Evolutionary conservation across 2,797 vertebrate genomes (phyloP).

Genomic region (Poeciliopsis infans): DNA sequence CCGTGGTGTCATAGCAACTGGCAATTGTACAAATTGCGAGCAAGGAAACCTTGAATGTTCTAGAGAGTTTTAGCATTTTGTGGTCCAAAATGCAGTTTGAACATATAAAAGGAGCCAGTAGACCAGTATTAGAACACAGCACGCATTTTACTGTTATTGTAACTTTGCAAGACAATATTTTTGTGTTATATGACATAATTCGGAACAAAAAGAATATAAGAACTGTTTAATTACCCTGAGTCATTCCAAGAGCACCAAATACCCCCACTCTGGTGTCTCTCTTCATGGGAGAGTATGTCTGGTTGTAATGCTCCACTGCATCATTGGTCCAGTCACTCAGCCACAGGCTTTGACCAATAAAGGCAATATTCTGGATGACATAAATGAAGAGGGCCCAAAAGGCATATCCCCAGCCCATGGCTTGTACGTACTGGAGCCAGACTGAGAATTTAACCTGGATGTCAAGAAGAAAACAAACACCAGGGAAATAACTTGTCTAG

Average conservation of each 20-base stretch:
- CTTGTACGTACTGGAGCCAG: constrained; percentile 86
- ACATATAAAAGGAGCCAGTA: background rate
- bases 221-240: constrained; percentile 81
- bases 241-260: constrained; percentile 86
- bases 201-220: background rate
- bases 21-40: background rate
- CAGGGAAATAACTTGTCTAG: background rate
- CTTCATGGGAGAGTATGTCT: constrained; percentile 80
- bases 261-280: constrained; percentile 80
- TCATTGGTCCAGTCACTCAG: constrained; percentile 94
- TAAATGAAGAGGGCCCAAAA: constrained; percentile 68
- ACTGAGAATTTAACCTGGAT: constrained; percentile 90
- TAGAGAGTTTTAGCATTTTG: background rate
- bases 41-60: background rate
- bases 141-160: background rate
- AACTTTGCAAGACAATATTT: background rate
- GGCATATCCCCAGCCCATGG: constrained; percentile 83
- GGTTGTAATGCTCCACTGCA: constrained; percentile 75
- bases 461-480: constrained; percentile 8
- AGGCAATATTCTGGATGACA: constrained; percentile 76
- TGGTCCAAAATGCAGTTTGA: background rate
- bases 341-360: constrained; percentile 91
- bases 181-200: background rate
- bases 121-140: background rate
- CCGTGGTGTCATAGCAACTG: background rate